Evolutionary conservation across 2,888 invertebrate species (phyloP).

Genomic region (Drepana falcataria): DNA sequence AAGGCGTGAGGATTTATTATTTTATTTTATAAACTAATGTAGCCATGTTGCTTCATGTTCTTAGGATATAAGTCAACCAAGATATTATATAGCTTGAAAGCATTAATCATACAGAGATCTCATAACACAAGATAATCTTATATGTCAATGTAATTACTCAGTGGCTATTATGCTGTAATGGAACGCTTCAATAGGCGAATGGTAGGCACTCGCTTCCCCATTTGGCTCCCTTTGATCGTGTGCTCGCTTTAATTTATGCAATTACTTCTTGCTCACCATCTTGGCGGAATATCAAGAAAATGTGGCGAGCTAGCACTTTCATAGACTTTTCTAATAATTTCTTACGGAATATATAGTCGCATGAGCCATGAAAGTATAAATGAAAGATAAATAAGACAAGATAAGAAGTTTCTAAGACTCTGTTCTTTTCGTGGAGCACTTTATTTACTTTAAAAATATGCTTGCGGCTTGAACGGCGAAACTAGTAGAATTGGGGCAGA

Average conservation of each 20-base stretch:
- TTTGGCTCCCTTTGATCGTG: constrained; percentile 44
- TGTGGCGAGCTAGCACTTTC: constrained; percentile 20
- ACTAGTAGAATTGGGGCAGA: neutral
- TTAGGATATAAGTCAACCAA: too few relatives aligned
- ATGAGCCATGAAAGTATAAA: neutral
- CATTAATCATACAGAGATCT: neutral
- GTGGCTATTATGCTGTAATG: constrained; percentile 23
- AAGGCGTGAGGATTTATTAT: too few relatives aligned
- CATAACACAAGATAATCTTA: neutral
- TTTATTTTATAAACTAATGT: too few relatives aligned
- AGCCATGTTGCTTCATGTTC: too few relatives aligned
- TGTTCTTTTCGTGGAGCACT: neutral
- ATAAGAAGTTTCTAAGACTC: neutral
- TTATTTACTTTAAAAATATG: neutral
- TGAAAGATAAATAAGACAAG: neutral
- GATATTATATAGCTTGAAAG: too few relatives aligned
- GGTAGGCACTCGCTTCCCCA: constrained; percentile 25
- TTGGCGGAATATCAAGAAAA: constrained; percentile 40
- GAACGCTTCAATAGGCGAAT: constrained; percentile 24
- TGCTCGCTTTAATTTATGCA: constrained; percentile 48
- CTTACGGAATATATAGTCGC: neutral
- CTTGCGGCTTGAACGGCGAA: neutral
- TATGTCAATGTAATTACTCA: constrained; percentile 20
- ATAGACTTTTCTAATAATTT: constrained; percentile 6
- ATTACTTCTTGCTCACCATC: constrained; percentile 40